Conservation (phyloP, 2,797 vertebrate species). For the Gambusia yucatana region DNA sequence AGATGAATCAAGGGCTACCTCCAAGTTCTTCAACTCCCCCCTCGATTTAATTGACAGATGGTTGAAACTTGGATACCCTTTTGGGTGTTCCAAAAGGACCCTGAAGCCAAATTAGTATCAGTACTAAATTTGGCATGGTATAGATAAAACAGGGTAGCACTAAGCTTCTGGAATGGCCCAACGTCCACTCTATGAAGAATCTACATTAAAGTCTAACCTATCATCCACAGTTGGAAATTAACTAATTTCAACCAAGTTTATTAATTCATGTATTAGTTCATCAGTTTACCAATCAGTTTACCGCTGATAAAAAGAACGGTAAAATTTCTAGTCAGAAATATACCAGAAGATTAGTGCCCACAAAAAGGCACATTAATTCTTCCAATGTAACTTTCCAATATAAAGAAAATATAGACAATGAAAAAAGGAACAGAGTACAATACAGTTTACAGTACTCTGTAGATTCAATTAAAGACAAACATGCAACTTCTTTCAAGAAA, state of each 20-base stretch:
- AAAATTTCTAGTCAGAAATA: not conserved
- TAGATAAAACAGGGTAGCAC: not conserved
- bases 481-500: slow-evolving; percentile 61
- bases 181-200: too few species aligned
- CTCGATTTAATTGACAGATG: too few species aligned
- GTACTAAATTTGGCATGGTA: not conserved
- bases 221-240: not conserved
- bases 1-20: not conserved
- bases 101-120: not conserved
- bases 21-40: not conserved
- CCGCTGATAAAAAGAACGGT: not conserved
- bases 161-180: too few species aligned
- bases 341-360: not conserved
- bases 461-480: slow-evolving; percentile 72
- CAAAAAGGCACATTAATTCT: slow-evolving; percentile 13
- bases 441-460: slow-evolving; percentile 13
- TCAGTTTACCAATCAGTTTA: not conserved
- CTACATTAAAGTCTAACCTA: too few species aligned
- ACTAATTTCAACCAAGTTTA: not conserved
- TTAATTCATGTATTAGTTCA: not conserved
- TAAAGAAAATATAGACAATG: slow-evolving; percentile 27
- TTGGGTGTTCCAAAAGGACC: not conserved
- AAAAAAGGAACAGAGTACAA: slow-evolving; percentile 38
- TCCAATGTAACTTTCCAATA: slow-evolving; percentile 45
- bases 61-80: not conserved